A percentile compares a stretch with the other conserved stretches of the same genome.
Evolutionary conservation across 1,140 invertebrate species (phyloP).

Genomic region (Philotrypesis tridentata): DNA sequence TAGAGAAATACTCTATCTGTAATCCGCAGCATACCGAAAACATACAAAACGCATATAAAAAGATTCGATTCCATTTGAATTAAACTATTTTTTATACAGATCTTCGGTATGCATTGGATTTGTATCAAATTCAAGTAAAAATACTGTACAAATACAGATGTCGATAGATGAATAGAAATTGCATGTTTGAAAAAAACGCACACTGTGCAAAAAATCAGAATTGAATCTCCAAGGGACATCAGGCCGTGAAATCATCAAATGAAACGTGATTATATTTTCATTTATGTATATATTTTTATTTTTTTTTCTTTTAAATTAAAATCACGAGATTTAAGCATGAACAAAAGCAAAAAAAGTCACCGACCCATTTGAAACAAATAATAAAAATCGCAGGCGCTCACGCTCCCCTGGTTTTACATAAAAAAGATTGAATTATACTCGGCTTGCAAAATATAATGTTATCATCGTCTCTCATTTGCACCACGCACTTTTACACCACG

Average conservation of each 20-base stretch:
- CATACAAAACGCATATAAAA: slow-evolving; percentile 36
- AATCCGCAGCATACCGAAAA: background rate
- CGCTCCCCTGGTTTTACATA: background rate
- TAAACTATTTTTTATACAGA: slow-evolving; percentile 30
- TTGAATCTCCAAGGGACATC: background rate
- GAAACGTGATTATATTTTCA: background rate
- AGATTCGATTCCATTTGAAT: slow-evolving; percentile 12
- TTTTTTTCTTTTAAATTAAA: background rate
- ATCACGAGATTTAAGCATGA: background rate
- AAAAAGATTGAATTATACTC: background rate
- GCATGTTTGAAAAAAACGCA: background rate
- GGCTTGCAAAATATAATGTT: background rate
- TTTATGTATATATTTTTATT: background rate
- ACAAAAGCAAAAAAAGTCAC: background rate
- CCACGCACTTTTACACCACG: background rate
- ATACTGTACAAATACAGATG: slow-evolving; percentile 31
- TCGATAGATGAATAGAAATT: background rate
- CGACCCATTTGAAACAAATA: background rate
- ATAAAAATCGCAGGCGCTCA: background rate
- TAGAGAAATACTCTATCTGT: background rate
- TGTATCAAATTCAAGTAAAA: slow-evolving; percentile 21
- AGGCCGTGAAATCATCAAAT: background rate
- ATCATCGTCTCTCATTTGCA: background rate
- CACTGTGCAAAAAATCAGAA: slow-evolving; percentile 4
- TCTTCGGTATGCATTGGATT: slow-evolving; percentile 12